Percentiles rank a stretch among this genome's conserved stretches.
phyloP scores from a whole-genome alignment of 2,113 vertebrate species.

The Vulpes ferrilata region DNA sequence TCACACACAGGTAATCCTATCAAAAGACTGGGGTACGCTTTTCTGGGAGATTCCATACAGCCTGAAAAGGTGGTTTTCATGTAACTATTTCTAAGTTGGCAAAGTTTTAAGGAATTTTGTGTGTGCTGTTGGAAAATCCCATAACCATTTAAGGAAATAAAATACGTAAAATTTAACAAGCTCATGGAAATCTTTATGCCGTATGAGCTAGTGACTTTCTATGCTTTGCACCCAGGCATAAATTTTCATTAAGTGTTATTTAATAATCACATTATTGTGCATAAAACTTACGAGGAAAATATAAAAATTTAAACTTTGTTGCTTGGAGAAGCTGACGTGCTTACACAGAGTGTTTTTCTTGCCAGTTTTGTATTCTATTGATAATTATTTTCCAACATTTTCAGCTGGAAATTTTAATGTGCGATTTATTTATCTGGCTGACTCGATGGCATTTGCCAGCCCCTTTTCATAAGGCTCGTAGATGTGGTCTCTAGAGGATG shows the following conservation, averaged over 20 bases:
- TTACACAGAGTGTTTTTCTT: not conserved
- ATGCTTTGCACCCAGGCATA: not conserved
- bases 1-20: constrained; percentile 30
- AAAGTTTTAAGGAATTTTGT: constrained; percentile 73
- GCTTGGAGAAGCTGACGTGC: constrained; percentile 10
- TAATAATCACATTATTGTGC: constrained; percentile 57
- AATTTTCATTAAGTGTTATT: constrained; percentile 53
- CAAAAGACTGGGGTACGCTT: not conserved
- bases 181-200: constrained; percentile 64
- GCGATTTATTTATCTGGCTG: not conserved
- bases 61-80: constrained; percentile 68
- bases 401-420: constrained; percentile 26
- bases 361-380: not conserved
- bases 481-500: not conserved
- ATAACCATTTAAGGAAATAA: constrained; percentile 72
- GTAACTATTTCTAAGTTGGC: constrained; percentile 56
- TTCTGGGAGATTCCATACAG: not conserved
- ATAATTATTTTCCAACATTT: constrained; percentile 45
- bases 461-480: not conserved
- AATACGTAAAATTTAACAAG: constrained; percentile 74
- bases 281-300: constrained; percentile 20
- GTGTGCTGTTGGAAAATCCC: constrained; percentile 63
- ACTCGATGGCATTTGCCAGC: not conserved
- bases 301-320: constrained; percentile 38
- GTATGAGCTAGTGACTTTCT: constrained; percentile 47